These are phyloP conservation scores for Sebastes ruberrimus DNA, from an alignment of 2,797 vertebrate species.

Conservation along the genomic window DNA sequence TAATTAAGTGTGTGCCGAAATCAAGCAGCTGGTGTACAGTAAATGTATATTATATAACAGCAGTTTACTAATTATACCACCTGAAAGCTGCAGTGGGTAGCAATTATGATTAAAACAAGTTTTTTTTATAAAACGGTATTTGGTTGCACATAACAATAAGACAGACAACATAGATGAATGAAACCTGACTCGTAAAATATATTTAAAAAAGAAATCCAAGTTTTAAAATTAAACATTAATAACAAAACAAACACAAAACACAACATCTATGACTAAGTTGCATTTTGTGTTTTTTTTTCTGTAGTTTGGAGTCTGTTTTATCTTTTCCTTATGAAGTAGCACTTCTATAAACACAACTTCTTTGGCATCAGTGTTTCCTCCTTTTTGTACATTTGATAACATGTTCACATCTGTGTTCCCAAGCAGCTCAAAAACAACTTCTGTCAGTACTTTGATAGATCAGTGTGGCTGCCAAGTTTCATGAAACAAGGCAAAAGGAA, in stretches of 20 bases:
- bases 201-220: neutral
- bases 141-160: neutral
- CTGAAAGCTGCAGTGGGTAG: too few species aligned
- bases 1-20: neutral
- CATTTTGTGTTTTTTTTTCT: neutral
- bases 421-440: neutral
- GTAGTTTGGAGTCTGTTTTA: neutral
- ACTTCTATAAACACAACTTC: neutral
- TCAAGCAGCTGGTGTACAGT: neutral
- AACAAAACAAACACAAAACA: neutral
- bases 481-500: neutral
- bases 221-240: neutral
- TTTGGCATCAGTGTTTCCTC: neutral
- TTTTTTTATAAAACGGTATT: accelerated
- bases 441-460: neutral
- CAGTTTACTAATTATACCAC: neutral
- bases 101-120: too few species aligned
- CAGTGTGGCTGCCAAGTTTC: neutral
- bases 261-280: neutral
- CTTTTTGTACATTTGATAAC: neutral
- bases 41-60: neutral
- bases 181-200: neutral
- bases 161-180: neutral
- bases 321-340: neutral
- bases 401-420: neutral